Evolutionary conservation across 1,140 invertebrate species (phyloP), one percentile per base, ranked within the genome.

Genomic region (Drosophila lini): DNA sequence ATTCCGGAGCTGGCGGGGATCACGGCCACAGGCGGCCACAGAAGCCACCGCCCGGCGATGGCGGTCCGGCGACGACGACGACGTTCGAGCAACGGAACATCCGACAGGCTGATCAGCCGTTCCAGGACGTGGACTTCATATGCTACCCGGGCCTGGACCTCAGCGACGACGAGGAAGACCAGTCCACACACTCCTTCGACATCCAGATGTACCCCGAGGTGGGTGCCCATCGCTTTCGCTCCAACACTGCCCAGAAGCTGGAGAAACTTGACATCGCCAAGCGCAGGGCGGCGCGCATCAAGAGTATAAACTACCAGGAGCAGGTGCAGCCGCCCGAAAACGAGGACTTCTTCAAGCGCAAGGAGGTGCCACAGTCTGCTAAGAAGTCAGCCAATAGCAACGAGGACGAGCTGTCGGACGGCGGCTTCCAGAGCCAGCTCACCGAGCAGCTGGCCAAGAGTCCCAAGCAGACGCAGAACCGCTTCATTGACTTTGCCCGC

Each of bases 211-310:
- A 96, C 94, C 94, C 93, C 75, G 96, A 96, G 78, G 96, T 96
- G 93, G 95, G 95, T 65, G 94, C 95, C n/a, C 95, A 96, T 73
- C 92, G 95, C 61, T 93, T 95, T 79, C 94, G 97, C 78, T 97
- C 97, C 9, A 98, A 98, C 90, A 99, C 97, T 42, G 97, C 97
- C 28, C 96, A 97, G 79, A 94, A 97, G 83, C 92, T 99, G 47
- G 97, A 99, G 81, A 97, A 97, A 92, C 94, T 99, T 93, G 97
- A 98, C 81, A 95, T 96, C 83, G 97, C 98, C 64, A 95, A 96
- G 81, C 96, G 97, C 90, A 95, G 95, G 91, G 95, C 96, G 69
- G 94, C 96, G n/a, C 96, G 95, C 93, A 95, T 96, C 3, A 96
- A 96, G 92, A 94, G 95, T 69, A 93, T 97, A 34, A 97, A 97